Conservation (phyloP, 2,113 vertebrate genomes). For the Pollimyrus isidori region DNA sequence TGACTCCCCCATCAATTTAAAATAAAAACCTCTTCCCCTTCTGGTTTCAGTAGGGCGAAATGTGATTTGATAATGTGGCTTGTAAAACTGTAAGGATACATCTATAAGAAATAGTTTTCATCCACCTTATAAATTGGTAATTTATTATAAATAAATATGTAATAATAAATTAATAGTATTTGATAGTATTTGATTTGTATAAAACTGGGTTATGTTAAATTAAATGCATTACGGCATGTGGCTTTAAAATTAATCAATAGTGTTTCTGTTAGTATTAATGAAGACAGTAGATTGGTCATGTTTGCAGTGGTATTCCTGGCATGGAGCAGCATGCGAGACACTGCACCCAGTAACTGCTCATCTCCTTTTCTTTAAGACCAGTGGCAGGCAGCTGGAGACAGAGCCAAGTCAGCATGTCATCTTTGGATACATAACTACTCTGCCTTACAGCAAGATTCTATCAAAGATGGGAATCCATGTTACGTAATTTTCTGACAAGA, state of each 20-base stretch:
- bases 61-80: background rate
- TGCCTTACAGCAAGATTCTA: background rate
- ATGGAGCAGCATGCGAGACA: conserved; percentile 26
- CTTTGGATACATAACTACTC: background rate
- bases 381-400: conserved; percentile 45
- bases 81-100: background rate
- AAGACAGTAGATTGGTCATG: conserved; percentile 43
- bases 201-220: conserved; percentile 24
- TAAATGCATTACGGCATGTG: conserved; percentile 30
- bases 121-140: background rate
- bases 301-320: conserved; percentile 16
- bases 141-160: background rate
- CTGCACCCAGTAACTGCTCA: background rate
- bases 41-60: background rate
- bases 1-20: background rate
- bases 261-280: conserved; percentile 56
- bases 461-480: background rate
- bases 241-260: conserved; percentile 21
- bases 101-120: background rate
- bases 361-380: conserved; percentile 26
- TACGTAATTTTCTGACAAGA: background rate
- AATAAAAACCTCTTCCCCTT: background rate
- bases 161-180: background rate
- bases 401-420: background rate
- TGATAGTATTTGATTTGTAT: background rate